Base-by-base conservation (phyloP, 1,140 invertebrate genomes). In the Atta colombica region DNA sequence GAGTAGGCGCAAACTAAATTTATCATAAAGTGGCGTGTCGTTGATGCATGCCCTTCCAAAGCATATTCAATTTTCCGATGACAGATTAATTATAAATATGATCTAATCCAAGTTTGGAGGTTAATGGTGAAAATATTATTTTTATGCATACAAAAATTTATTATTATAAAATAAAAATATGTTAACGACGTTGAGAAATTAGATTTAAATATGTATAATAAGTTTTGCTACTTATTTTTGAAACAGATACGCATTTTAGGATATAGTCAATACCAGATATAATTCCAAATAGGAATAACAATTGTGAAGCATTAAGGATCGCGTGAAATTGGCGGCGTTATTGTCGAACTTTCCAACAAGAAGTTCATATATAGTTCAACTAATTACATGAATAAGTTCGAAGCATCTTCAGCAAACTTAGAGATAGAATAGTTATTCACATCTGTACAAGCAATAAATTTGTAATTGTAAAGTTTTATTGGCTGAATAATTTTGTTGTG, bases 331-430 rank as follows among this genome's bases (percentile, higher is more conserved):
- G 25, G 71, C 49, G 25, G 18, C 49, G 28, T 53, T 74, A 74
- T 74, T 74, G 71, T 74, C 45, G 14, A 74, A 74, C 25, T 74
- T 74, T 74, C 21, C 51, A 53, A 74, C 71, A 74, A 74, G 51
- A 18, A 74, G 16, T 14, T 51, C 4, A 53, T 51, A 21, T 2
- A n/a, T 8, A 31, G 28, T 74, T 55, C 12, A 71, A 71, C 21
- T 71, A 21, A 71, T 71, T 51, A 55, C 71, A 53, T 72, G 69
- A 72, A 72, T 53, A 53, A 72, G 25, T 74, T 25, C 25, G 18
- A 51, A 74, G 49, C 71, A 55, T n/a, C 25, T 18, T 10, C 18
- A 55, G 10, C 28, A 53, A 55, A 74, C 71, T 74, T 53, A 28
- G 71, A 31, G 28, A 55, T 55, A 16, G 49, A 51, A 7, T 12